A percentile compares a stretch with the other conserved stretches of the same genome.
phyloP scores from a whole-genome alignment of 2,888 invertebrate species.

The Amitus sp. region DNA sequence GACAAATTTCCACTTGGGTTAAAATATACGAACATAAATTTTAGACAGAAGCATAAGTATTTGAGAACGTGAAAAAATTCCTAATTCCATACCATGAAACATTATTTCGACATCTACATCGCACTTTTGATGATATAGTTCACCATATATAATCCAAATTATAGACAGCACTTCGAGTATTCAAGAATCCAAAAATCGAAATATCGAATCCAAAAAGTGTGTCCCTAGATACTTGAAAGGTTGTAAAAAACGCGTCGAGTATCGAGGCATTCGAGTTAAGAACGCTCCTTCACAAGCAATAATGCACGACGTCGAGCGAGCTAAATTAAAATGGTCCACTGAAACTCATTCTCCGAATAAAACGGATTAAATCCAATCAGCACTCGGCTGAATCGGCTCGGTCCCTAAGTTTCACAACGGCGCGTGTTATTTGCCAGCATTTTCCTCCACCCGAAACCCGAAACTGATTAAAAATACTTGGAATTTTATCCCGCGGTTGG shows the following conservation, averaged over 20 bases:
- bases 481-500: neutral
- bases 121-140: too few species aligned
- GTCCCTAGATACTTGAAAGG: neutral
- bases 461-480: neutral
- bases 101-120: too few species aligned
- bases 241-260: slow-evolving; percentile 28
- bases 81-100: too few species aligned
- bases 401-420: neutral
- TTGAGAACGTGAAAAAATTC: too few species aligned
- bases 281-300: slow-evolving; percentile 41
- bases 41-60: too few species aligned
- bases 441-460: neutral
- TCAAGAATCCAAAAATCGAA: too few species aligned
- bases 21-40: too few species aligned
- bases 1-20: too few species aligned
- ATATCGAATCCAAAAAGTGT: too few species aligned
- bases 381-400: slow-evolving; percentile 31
- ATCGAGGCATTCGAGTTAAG: slow-evolving; percentile 33
- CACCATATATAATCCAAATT: too few species aligned
- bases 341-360: slow-evolving; percentile 62
- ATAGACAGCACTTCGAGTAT: too few species aligned
- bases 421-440: neutral
- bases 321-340: slow-evolving; percentile 60
- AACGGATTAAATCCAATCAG: slow-evolving; percentile 62
- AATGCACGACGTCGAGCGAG: slow-evolving; percentile 18